These are phyloP conservation scores for Heterotis niloticus DNA, from an alignment of 2,113 vertebrate genomes.

Conservation along the genomic window DNA sequence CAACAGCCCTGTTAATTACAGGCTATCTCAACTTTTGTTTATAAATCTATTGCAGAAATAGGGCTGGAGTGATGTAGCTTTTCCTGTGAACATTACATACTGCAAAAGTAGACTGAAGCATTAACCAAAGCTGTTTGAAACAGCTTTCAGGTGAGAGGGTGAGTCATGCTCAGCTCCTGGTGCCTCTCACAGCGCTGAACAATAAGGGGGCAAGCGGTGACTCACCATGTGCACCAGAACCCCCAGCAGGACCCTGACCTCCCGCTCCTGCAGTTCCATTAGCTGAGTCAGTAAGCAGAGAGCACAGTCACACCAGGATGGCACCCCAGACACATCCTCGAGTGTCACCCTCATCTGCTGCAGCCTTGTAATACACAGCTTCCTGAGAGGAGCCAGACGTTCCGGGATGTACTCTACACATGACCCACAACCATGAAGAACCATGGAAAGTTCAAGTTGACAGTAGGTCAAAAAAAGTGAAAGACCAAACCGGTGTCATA, in stretches of 20 bases:
- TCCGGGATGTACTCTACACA: conserved; percentile 15
- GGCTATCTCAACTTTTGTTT: background rate
- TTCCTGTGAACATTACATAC: background rate
- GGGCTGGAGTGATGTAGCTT: background rate
- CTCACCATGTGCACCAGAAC: conserved; percentile 44
- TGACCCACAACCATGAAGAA: background rate
- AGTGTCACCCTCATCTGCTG: conserved; percentile 22
- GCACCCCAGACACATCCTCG: background rate
- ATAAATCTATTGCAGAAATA: background rate
- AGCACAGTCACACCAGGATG: conserved; percentile 38
- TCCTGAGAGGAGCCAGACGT: conserved; percentile 33
- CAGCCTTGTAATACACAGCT: conserved; percentile 45
- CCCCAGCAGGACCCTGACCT: conserved; percentile 39
- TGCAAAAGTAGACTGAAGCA: background rate
- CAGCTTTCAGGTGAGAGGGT: background rate
- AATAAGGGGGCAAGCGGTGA: background rate
- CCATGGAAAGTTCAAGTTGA: background rate
- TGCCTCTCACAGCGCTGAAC: background rate
- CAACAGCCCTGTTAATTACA: background rate
- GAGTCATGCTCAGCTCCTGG: background rate
- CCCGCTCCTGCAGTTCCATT: conserved; percentile 50
- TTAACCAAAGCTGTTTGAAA: background rate
- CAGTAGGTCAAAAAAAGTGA: no score
- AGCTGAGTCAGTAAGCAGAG: conserved; percentile 47
- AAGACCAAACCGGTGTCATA: no score